Conservation (phyloP, 37 sponge, comb jelly and placozoan genomes). For the Theonella swinhoei region DNA sequence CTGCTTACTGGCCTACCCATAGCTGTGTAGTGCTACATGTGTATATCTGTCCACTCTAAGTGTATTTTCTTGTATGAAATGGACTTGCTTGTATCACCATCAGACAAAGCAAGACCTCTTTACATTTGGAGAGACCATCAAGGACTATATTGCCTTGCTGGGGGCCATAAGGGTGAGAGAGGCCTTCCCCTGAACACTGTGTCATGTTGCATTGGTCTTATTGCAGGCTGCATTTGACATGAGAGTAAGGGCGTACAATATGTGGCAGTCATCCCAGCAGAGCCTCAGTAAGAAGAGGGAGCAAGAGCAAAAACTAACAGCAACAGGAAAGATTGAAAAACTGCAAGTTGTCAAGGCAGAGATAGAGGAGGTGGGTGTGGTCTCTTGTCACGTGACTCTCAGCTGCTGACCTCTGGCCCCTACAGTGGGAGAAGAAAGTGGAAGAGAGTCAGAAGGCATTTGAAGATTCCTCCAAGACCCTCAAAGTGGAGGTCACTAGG, state of each 20-base stretch:
- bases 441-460: conserved; percentile 91
- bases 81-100: too few relatives aligned
- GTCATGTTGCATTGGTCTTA: not conserved
- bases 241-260: conserved; percentile 81
- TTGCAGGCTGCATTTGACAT: conserved; percentile 72
- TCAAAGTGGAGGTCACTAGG: conserved; percentile 81
- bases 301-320: conserved; percentile 77
- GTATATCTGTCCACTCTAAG: too few relatives aligned
- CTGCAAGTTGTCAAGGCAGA: conserved; percentile 77
- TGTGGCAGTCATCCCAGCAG: conserved; percentile 80
- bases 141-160: conserved; percentile 91
- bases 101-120: conserved; percentile 80
- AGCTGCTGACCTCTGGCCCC: not conserved
- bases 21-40: not conserved
- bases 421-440: conserved; percentile 88
- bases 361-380: conserved; percentile 69
- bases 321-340: conserved; percentile 87
- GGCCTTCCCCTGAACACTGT: not conserved
- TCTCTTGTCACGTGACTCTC: not conserved
- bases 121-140: conserved; percentile 86
- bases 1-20: not conserved
- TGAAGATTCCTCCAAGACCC: conserved; percentile 68
- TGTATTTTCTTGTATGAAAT: too few relatives aligned
- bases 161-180: conserved; percentile 75
- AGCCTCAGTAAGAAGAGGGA: conserved; percentile 93